Base-by-base conservation (phyloP, 1,140 invertebrate genomes). In the Calephelis nemesis region DNA sequence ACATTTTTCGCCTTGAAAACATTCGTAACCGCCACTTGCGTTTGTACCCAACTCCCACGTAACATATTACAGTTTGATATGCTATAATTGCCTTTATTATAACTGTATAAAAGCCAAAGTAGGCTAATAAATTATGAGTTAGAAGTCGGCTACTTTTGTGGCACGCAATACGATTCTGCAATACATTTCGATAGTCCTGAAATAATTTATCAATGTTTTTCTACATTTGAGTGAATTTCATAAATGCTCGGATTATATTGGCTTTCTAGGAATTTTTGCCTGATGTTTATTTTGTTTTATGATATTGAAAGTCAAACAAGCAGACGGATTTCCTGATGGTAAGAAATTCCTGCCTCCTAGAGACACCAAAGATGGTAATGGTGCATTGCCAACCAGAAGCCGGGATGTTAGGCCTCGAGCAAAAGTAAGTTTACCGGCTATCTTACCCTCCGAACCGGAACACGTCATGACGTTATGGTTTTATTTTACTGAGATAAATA, bases 181-280 rank as follows among this genome's bases (percentile, higher is more conserved):
- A 54, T 54, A 54, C 15, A 54, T 54, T 54, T 54, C 19, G 52
- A 10, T 19, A 19, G 52, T 54, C 52, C 52, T 19, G 4, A 54
- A 54, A 54, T 19, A 54, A 54, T 54, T 54, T 54, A 54, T 54
- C 52, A 54, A 30, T 54, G 13, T 54, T 54, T 54, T 54, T 54
- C 19, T 54, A 54, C 52, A 45, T 45, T 54, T 54, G 19, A 54
- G 13, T 54, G 13, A 54, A 19, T 54, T 54, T 54, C 52, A 54
- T 54, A 54, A 54, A 19, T 54, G 52, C 5, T 54, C 15, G 19
- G 15, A 54, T 54, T 30, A 6, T 10, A 54, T 30, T 10, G 52
- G 5, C 52, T 54, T 54, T 54, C 8, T 19, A 54, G 30, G 52
- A 54, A 30, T 19, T 15, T 19, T 19, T 10, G 15, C 15, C 9